A percentile compares a stretch with the other conserved stretches of the same genome.
phyloP scores from a whole-genome alignment of 2,797 vertebrate species.

The Scarus forsteni region DNA sequence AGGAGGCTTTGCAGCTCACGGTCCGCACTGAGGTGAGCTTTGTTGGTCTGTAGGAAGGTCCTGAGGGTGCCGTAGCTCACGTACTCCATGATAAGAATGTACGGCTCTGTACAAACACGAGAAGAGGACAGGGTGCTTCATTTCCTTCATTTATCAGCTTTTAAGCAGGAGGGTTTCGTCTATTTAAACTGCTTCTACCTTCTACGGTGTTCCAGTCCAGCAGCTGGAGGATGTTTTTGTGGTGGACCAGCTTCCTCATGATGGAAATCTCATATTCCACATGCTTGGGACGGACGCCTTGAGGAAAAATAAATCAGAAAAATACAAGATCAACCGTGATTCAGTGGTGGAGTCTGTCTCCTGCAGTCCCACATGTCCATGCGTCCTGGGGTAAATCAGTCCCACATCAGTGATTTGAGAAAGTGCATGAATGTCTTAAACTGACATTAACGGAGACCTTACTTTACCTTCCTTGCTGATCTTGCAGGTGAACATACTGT shows the following conservation, averaged over 20 bases:
- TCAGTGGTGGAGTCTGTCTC: too few species aligned
- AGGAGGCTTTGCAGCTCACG: constrained; percentile 79
- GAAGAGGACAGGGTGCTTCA: neutral
- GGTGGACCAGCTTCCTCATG: constrained; percentile 84
- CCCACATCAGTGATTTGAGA: too few species aligned
- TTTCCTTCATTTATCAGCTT: neutral
- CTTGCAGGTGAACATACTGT: constrained; percentile 83
- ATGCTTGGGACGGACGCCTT: constrained; percentile 76
- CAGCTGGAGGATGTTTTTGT: constrained; percentile 84
- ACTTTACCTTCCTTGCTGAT: constrained; percentile 82
- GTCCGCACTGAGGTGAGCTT: constrained; percentile 60
- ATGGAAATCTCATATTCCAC: constrained; percentile 79
- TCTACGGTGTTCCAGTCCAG: constrained; percentile 82
- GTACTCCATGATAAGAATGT: constrained; percentile 82
- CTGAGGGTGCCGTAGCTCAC: constrained; percentile 81
- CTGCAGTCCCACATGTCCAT: too few species aligned
- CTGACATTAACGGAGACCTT: too few species aligned
- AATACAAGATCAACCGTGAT: neutral
- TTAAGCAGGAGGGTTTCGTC: neutral
- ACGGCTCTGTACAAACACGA: constrained; percentile 73
- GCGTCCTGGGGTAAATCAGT: too few species aligned
- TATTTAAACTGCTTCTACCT: constrained; percentile 62
- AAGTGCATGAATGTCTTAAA: too few species aligned
- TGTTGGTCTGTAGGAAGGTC: constrained; percentile 81
- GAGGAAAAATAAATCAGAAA: constrained; percentile 8